Evolutionary conservation across 2,888 invertebrate species (phyloP).

Genomic region (Helicoverpa assulta): DNA sequence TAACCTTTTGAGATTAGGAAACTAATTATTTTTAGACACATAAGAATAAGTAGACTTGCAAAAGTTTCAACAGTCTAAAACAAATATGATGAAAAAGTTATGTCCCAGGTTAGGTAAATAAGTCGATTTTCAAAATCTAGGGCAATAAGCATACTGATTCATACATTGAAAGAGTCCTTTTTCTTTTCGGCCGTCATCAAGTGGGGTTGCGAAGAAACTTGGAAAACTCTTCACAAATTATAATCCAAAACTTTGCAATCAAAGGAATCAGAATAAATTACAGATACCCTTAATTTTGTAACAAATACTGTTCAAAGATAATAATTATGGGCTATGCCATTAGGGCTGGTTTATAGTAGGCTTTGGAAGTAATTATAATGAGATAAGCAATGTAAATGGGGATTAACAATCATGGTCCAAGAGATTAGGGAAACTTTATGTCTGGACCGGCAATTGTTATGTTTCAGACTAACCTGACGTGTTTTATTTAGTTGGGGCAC

Average conservation of each 20-base stretch:
- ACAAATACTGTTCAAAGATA: constrained; percentile 47
- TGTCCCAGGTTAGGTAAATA: background rate
- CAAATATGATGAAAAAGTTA: background rate
- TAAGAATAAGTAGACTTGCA: too few relatives aligned
- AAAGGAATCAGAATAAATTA: constrained; percentile 60
- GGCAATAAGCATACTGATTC: background rate
- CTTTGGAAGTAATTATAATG: constrained; percentile 35
- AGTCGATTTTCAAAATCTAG: background rate
- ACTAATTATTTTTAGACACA: too few relatives aligned
- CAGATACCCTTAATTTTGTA: constrained; percentile 46
- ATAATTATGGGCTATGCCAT: constrained; percentile 42
- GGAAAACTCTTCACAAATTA: constrained; percentile 53
- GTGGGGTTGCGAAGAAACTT: constrained; percentile 37
- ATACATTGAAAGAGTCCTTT: constrained; percentile 20
- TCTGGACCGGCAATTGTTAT: background rate
- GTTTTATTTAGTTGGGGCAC: background rate
- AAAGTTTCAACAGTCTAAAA: too few relatives aligned
- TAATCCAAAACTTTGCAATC: constrained; percentile 56
- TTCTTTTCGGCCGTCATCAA: constrained; percentile 46
- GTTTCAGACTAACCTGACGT: background rate
- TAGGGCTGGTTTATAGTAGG: constrained; percentile 27
- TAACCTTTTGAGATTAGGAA: background rate
- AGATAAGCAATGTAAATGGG: constrained; percentile 40
- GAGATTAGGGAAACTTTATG: constrained; percentile 11
- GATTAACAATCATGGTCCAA: background rate